Conservation (phyloP, 1,140 invertebrate genomes). For the Microvelia longipes region DNA sequence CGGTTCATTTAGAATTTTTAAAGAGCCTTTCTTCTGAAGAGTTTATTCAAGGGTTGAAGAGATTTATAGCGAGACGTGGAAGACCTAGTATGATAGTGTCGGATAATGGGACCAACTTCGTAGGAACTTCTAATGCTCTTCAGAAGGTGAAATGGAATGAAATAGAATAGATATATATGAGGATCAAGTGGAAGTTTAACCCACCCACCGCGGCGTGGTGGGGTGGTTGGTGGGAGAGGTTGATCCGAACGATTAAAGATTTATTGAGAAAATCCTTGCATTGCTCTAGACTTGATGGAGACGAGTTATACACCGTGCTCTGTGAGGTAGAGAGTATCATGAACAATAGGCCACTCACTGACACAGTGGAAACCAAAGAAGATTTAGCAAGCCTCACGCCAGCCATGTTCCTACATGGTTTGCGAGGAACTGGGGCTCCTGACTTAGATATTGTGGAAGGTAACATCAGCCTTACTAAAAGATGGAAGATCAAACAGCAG, state of each 20-base stretch:
- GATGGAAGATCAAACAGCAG: not conserved
- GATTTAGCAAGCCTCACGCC: slow-evolving; percentile 15
- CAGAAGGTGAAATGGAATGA: too few species aligned
- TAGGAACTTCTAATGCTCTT: too few species aligned
- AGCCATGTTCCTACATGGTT: slow-evolving; percentile 22
- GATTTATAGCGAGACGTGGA: slow-evolving; percentile 27
- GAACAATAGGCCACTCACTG: slow-evolving; percentile 27
- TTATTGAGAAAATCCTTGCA: slow-evolving; percentile 23
- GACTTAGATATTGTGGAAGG: slow-evolving; percentile 15
- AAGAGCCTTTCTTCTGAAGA: slow-evolving; percentile 21
- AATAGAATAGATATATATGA: too few species aligned
- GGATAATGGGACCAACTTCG: slow-evolving; percentile 31
- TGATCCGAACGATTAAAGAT: slow-evolving; percentile 26
- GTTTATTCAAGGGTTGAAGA: slow-evolving; percentile 16
- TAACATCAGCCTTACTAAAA: not conserved
- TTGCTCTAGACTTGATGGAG: slow-evolving; percentile 19
- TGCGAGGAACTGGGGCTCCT: slow-evolving; percentile 15
- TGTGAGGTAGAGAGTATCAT: slow-evolving; percentile 25
- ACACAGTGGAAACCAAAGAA: slow-evolving; percentile 21
- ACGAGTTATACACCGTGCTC: slow-evolving; percentile 26
- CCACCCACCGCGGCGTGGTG: too few species aligned
- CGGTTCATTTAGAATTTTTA: slow-evolving; percentile 19
- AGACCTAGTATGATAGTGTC: slow-evolving; percentile 27
- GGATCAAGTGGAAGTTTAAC: too few species aligned
- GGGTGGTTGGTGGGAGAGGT: too few species aligned